These are phyloP conservation scores for Heterodera carotae DNA, from an alignment of 1,140 invertebrate species.

Conservation along the genomic window DNA sequence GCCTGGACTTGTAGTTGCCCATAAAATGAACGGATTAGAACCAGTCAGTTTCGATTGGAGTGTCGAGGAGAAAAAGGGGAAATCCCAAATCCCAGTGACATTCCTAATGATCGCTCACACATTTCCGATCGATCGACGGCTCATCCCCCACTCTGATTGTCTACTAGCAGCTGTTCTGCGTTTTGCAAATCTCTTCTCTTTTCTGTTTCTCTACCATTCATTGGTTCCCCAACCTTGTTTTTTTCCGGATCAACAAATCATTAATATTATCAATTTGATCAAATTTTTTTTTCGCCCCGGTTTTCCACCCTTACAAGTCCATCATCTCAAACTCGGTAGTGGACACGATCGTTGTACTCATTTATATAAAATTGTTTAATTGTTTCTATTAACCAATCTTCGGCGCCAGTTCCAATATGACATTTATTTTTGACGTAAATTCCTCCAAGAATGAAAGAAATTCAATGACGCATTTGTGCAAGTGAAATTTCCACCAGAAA, in stretches of 20 bases:
- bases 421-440: background rate
- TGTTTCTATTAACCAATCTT: background rate
- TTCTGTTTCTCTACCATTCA: background rate
- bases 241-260: too few species aligned
- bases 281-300: too few species aligned
- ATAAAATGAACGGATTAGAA: constrained; percentile 13
- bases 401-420: background rate
- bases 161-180: background rate
- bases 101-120: background rate
- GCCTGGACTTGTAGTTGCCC: constrained; percentile 57
- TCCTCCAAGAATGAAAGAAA: background rate
- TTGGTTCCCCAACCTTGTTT: too few species aligned
- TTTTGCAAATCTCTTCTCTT: background rate
- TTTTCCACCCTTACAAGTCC: too few species aligned
- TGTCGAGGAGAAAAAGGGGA: background rate
- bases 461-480: background rate
- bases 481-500: background rate
- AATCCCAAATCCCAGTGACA: background rate
- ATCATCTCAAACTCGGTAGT: too few species aligned
- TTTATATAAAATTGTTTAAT: too few species aligned
- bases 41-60: background rate
- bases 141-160: background rate
- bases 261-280: too few species aligned
- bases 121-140: background rate
- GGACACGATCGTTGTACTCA: too few species aligned